A percentile compares a stretch with the other conserved stretches of the same genome.
These are phyloP conservation scores for Antechinus flavipes DNA, from an alignment of 2,113 vertebrate species.

Conservation along the genomic window DNA sequence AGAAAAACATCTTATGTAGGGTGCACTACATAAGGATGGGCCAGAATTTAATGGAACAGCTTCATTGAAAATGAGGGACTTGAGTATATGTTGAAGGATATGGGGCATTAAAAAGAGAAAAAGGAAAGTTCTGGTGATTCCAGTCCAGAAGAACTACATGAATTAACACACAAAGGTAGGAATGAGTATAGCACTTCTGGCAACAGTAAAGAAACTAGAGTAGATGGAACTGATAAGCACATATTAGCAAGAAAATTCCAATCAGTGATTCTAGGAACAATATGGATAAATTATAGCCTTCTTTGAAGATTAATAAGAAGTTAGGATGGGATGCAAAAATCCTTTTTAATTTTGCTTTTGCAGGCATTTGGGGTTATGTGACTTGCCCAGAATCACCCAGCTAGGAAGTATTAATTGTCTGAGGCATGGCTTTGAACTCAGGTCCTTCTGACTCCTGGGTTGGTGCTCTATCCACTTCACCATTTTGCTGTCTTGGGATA, in stretches of 20 bases:
- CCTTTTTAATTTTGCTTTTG: too few relatives aligned
- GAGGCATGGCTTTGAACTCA: too few relatives aligned
- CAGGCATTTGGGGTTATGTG: too few relatives aligned
- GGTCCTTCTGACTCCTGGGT: too few relatives aligned
- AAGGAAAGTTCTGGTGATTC: neutral
- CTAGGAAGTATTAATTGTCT: too few relatives aligned
- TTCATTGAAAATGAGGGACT: neutral
- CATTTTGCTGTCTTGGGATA: neutral
- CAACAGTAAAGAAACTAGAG: neutral
- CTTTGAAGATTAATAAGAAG: constrained; percentile 20
- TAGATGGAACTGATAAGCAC: neutral
- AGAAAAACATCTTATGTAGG: neutral
- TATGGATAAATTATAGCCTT: neutral
- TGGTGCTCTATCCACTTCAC: too few relatives aligned
- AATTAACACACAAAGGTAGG: neutral
- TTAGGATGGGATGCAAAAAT: neutral
- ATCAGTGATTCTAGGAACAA: neutral
- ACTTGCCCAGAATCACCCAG: too few relatives aligned
- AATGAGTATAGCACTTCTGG: neutral
- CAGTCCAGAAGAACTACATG: neutral
- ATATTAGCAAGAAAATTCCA: neutral
- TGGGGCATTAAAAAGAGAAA: neutral
- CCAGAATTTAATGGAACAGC: neutral
- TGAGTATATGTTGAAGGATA: neutral
- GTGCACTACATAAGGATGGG: neutral